Evolutionary conservation across 2,888 invertebrate species (phyloP), one percentile per base, ranked within the genome.

Genomic region (Lottia gigantea): DNA sequence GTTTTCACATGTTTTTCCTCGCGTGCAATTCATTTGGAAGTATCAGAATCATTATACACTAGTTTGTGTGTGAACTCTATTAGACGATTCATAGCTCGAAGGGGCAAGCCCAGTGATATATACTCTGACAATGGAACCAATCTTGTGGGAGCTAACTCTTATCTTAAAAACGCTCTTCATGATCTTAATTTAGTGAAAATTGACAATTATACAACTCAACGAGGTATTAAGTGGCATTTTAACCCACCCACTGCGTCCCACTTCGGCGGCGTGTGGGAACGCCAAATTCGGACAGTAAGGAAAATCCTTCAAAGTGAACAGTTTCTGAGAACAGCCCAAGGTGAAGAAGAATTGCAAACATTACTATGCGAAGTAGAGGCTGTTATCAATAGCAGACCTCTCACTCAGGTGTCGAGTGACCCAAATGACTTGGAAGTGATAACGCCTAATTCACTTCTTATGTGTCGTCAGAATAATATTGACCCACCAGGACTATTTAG

Each of bases 21-120:
- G 1, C 26, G 74, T 31, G 76, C 74, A 1, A 64, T 72, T n/a
- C 74, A 76, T 47, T 40, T 76, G 8, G 74, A 76, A 64, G 66
- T 74, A n/a, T 64, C 71, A 8, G 62, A 66, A n/a, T 64, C 71
- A 16, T 61, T 75, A 4, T 64, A 71, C 61, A 70, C 73, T 47
- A 62, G 55, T 23, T 61, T 67, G 8, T 73, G 72, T 40, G 67
- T 73, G 11, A 64, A 67, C 67, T 63, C 55, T n/a, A 62, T 73
- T 15, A 23, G 63, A 14, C 12, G 71, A 7, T 70, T 73, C 14
- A 46, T 64, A 16, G 46, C 47, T 46, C 11, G 69, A 6, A n/a
- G 72, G 66, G 72, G 72, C 26, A 15, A 31, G 6, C 66, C 62
- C 4, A n/a, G 25, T 16, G 26, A 64, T 19, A 72, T 72, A 7